Base-by-base conservation (phyloP, 2,888 invertebrate species). In the Cerceris rybyensis region DNA sequence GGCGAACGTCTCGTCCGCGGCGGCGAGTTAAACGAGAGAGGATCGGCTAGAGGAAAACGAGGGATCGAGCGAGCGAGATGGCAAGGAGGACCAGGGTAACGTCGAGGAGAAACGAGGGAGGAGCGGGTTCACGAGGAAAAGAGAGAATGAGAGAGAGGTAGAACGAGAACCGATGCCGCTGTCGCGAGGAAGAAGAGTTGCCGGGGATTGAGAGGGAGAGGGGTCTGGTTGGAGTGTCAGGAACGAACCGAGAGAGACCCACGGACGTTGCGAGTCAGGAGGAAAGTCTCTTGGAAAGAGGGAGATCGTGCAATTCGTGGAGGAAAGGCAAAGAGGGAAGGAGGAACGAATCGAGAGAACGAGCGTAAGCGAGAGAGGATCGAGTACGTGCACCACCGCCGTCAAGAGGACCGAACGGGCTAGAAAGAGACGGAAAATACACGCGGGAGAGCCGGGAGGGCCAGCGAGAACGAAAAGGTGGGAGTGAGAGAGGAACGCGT, bases 81-180 rank as follows among this genome's bases (percentile, higher is more conserved):
- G 28, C 28, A 55, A 52, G 43, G 46, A 17, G 28, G 13, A 28
- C 16, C 7, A 41, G 28, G n/a, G 57, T 7, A 14, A 9, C 41
- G 28, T 6, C 8, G 14, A 46, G 6, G 46, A 42, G 61, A n/a
- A 28, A 16, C 61, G 43, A 6, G 46, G 17, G 41, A 73, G 8
- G 16, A 50, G 46, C 43, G 49, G n/a, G 28, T 17, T n/a, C n/a
- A 42, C 52, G 68, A 60, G 61, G 60, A n/a, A 43, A 16, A 28
- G 55, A 73, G 64, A 50, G 54, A 41, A 55, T 65, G 58, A 8
- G 72, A 52, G 68, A 57, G 65, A 66, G 54, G 75, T 68, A 69
- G 78, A 78, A 79, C 83, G 85, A 75, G 84, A 80, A 77, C 80
- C 78, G 84, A 82, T 79, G 85, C 83, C 81, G 83, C 84, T 83